Percentiles rank a stretch among this genome's conserved stretches.
phyloP scores from a whole-genome alignment of 2,113 vertebrate genomes.

The Circaetus gallicus region DNA sequence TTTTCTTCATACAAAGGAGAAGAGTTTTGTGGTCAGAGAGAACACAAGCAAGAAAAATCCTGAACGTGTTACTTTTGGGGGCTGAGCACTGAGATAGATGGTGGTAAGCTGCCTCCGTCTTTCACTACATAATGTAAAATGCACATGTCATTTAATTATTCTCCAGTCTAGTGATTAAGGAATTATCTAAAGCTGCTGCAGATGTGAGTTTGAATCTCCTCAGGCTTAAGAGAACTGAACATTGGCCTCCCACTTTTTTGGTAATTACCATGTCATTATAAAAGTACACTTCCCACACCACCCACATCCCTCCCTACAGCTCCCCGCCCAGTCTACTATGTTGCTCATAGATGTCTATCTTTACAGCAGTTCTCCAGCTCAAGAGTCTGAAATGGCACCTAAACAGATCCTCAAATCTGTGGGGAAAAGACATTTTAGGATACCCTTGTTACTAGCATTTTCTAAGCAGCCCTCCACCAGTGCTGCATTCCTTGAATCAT shows the following conservation, averaged over 20 bases:
- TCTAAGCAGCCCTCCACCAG: not conserved
- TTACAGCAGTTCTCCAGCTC: not conserved
- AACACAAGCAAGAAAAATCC: not conserved
- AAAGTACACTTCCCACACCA: not conserved
- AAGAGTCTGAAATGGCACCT: not conserved
- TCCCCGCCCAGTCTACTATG: not conserved
- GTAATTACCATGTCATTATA: not conserved
- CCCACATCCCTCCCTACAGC: not conserved
- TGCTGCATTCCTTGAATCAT: not conserved
- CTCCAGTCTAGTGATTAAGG: not conserved
- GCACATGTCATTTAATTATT: not conserved
- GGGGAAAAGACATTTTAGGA: not conserved
- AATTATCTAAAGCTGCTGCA: constrained; percentile 18
- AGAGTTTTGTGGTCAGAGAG: not conserved
- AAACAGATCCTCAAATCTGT: not conserved
- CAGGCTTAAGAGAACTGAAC: not conserved
- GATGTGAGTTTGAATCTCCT: not conserved
- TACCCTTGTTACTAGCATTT: not conserved
- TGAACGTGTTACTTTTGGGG: not conserved
- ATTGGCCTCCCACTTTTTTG: not conserved
- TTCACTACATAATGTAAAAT: not conserved
- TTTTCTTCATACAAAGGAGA: not conserved
- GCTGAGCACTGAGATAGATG: not conserved
- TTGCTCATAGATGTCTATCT: not conserved
- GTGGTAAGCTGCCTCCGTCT: not conserved